A percentile compares a stretch with the other conserved stretches of the same genome.
These are phyloP conservation scores for Parauchenoglanis ngamensis DNA, from an alignment of 2,797 vertebrate genomes.

Conservation along the genomic window DNA sequence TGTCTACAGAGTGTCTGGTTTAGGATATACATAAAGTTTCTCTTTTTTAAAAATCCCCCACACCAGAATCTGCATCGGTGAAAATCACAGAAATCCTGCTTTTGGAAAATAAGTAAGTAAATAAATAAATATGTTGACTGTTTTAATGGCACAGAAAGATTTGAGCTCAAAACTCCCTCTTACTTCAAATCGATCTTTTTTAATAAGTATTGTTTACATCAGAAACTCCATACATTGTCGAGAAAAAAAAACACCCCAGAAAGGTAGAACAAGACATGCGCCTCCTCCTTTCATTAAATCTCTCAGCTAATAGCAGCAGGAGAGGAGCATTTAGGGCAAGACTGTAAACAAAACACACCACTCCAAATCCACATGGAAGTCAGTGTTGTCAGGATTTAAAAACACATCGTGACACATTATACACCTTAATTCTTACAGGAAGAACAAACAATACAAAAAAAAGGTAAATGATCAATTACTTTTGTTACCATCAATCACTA, in stretches of 20 bases:
- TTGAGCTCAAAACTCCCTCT: not conserved
- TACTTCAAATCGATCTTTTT: conserved; percentile 58
- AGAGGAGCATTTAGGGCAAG: conserved; percentile 28
- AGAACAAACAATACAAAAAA: not conserved
- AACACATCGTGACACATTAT: not conserved
- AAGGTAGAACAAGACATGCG: conserved; percentile 88
- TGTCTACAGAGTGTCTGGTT: not conserved
- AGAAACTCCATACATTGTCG: conserved; percentile 91
- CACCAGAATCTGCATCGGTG: not conserved
- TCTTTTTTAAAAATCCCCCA: not conserved
- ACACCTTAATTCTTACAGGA: not conserved
- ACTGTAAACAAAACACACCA: conserved; percentile 45
- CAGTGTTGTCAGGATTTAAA: not conserved
- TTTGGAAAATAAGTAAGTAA: not conserved
- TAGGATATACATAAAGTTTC: not conserved
- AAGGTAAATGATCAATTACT: not conserved
- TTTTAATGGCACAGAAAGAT: not conserved
- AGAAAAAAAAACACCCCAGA: conserved; percentile 76
- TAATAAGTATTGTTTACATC: conserved; percentile 81
- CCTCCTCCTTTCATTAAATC: conserved; percentile 79
- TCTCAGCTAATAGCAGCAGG: conserved; percentile 49
- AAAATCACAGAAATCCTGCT: not conserved
- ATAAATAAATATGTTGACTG: too few species aligned
- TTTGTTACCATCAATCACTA: not conserved
- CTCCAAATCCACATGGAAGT: conserved; percentile 5